A percentile compares a stretch with the other conserved stretches of the same genome.
Conservation (phyloP, 2,888 invertebrate species). For the Reticulitermes lucifugus region DNA sequence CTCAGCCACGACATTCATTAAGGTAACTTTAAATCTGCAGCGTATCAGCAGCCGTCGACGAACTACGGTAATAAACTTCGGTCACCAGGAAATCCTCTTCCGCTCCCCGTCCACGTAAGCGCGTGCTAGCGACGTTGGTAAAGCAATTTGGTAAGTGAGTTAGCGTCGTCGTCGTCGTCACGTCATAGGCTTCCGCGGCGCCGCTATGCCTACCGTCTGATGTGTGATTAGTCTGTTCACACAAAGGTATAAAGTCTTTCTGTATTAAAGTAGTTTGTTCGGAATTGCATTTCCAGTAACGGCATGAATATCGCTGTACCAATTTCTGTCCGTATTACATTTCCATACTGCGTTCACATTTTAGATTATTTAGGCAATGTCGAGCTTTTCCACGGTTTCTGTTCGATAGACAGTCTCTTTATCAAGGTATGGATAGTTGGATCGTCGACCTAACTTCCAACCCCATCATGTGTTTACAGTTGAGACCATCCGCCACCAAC, state of each 20-base stretch:
- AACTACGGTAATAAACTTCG: background rate
- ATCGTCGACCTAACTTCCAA: too few species aligned
- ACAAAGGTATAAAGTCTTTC: background rate
- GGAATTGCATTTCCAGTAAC: background rate
- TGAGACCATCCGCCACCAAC: too few species aligned
- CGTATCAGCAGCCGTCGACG: background rate
- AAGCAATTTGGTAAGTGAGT: constrained; percentile 46
- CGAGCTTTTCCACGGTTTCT: too few species aligned
- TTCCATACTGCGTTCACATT: background rate
- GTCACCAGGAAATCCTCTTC: constrained; percentile 7
- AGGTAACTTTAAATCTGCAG: background rate
- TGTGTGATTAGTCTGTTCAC: constrained; percentile 42
- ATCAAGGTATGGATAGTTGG: too few species aligned
- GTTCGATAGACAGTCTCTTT: too few species aligned
- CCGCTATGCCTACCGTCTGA: constrained; percentile 40
- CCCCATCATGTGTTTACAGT: too few species aligned
- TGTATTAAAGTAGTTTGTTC: background rate
- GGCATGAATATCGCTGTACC: background rate
- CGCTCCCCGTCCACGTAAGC: background rate
- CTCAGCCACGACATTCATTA: too few species aligned
- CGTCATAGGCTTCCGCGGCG: constrained; percentile 25
- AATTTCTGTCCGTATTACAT: background rate
- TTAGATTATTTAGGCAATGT: background rate
- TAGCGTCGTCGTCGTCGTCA: constrained; percentile 2
- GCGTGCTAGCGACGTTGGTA: constrained; percentile 8